A percentile compares a stretch with the other conserved stretches of the same genome.
Conservation (phyloP, 2,888 invertebrate genomes). For the Oeneis ivallda region DNA sequence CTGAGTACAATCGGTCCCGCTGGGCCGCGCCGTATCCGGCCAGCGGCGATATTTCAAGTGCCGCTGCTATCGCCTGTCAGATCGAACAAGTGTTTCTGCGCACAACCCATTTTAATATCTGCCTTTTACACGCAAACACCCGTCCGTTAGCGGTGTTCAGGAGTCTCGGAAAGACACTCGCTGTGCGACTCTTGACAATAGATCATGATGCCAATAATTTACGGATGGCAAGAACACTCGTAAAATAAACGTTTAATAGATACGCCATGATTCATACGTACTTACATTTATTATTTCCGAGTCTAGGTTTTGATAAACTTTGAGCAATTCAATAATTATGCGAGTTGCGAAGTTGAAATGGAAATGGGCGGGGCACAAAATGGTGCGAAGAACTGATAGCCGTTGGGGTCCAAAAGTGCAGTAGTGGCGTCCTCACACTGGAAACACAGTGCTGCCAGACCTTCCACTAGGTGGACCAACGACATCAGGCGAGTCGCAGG, state of each 20-base stretch:
- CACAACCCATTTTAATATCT: conserved; percentile 76
- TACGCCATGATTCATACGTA: conserved; percentile 2
- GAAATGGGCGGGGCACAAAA: too few species aligned
- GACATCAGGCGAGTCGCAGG: too few species aligned
- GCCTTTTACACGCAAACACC: conserved; percentile 66
- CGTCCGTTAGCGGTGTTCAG: conserved; percentile 46
- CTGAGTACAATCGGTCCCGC: conserved; percentile 55
- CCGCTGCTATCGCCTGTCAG: conserved; percentile 75
- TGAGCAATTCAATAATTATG: not conserved
- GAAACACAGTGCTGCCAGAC: too few species aligned
- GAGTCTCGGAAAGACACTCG: conserved; percentile 31
- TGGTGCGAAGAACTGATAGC: too few species aligned
- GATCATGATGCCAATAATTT: conserved; percentile 28
- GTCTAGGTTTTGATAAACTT: not conserved
- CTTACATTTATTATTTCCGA: not conserved
- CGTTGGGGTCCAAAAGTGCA: too few species aligned
- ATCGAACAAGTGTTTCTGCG: conserved; percentile 77
- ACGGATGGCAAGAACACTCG: conserved; percentile 24
- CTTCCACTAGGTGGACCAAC: too few species aligned
- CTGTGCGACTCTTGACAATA: conserved; percentile 25
- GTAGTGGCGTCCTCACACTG: too few species aligned
- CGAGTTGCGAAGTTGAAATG: too few species aligned
- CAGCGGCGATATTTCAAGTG: conserved; percentile 69
- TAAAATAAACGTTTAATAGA: conserved; percentile 31
- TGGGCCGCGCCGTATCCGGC: conserved; percentile 57